Conservation (phyloP, 1,140 invertebrate genomes). For the Holcopasites calliopsidis region DNA sequence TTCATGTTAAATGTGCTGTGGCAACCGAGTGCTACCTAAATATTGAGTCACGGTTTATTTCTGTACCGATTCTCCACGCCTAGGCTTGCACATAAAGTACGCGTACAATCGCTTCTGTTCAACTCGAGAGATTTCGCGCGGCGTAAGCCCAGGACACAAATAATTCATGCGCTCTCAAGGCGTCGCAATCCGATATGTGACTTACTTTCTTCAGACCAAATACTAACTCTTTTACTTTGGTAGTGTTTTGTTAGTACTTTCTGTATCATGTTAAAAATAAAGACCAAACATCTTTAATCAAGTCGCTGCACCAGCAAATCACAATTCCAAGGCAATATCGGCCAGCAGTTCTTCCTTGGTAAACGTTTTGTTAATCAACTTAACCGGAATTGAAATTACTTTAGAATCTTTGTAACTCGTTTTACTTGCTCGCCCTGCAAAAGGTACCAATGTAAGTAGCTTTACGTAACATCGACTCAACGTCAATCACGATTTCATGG, state of each 20-base stretch:
- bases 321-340: neutral
- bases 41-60: conserved; percentile 71
- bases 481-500: conserved; percentile 5
- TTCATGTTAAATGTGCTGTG: conserved; percentile 32
- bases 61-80: conserved; percentile 44
- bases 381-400: neutral
- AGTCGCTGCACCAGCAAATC: neutral
- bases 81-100: conserved; percentile 13
- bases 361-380: neutral
- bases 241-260: neutral
- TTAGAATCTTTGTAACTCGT: neutral
- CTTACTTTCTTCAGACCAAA: too few species aligned
- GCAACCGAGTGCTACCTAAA: conserved; percentile 62
- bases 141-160: neutral
- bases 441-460: neutral
- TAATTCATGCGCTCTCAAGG: neutral
- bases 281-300: neutral
- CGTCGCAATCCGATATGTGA: too few species aligned
- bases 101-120: neutral
- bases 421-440: neutral
- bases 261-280: too few species aligned
- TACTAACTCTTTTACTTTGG: too few species aligned
- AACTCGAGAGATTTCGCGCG: neutral
- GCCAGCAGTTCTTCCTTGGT: neutral
- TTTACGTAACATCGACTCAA: conserved; percentile 5